Conservation (phyloP, 2,888 invertebrate species). For the Brenthis ino region DNA sequence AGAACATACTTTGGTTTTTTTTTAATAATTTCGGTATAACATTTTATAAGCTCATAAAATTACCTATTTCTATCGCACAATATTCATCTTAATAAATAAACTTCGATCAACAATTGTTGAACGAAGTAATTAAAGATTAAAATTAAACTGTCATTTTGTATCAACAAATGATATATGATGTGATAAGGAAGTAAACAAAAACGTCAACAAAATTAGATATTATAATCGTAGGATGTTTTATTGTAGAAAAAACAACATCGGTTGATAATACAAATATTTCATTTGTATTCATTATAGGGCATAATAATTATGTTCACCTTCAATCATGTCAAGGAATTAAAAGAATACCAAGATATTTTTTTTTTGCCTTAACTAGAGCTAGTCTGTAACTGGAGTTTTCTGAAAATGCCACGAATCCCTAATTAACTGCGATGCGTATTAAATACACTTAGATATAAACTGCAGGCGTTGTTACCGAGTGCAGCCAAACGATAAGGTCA, state of each 20-base stretch:
- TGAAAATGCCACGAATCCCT: constrained; percentile 11
- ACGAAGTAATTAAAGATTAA: neutral
- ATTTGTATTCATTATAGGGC: no score
- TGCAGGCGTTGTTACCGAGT: constrained; percentile 66
- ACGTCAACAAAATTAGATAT: constrained; percentile 13
- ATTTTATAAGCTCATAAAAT: neutral
- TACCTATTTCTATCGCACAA: neutral
- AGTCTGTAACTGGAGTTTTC: neutral
- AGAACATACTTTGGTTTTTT: no score
- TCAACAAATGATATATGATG: neutral
- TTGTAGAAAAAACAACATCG: neutral
- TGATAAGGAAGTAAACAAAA: constrained; percentile 14
- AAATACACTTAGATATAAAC: constrained; percentile 48
- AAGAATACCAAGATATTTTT: neutral
- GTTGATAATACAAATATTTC: constrained; percentile 3
- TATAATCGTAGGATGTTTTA: constrained; percentile 4
- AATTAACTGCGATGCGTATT: constrained; percentile 22
- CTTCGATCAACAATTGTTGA: no score
- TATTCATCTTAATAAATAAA: constrained; percentile 2
- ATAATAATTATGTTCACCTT: no score
- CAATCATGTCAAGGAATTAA: no score
- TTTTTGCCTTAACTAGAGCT: neutral
- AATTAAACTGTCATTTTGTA: constrained; percentile 16
- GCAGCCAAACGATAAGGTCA: constrained; percentile 76
- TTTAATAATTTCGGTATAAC: neutral